Base-by-base conservation (phyloP, 2,113 vertebrate genomes). In the Sapajus apella region DNA sequence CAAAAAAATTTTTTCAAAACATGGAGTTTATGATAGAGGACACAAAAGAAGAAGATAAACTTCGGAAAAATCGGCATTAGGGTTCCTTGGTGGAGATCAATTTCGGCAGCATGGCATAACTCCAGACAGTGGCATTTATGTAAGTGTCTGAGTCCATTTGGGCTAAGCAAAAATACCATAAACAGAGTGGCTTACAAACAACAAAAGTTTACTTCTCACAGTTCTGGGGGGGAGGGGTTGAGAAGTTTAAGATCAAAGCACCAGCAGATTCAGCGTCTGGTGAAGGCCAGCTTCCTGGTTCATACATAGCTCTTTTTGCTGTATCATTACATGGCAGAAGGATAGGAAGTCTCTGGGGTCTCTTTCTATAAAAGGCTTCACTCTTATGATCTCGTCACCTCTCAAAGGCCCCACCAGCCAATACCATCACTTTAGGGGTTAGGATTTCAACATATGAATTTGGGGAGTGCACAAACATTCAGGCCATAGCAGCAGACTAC, bases 1-100 rank as follows among this genome's bases (percentile, higher is more conserved):
- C 6, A 77, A 91, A 58, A 8, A 56, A 37, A 32, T n/a, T 90
- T 90, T 40, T 96, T 90, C 10, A 96, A 96, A 91, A 13, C 55
- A 64, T 40, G 17, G 30, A 56, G 37, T 94, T 96, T 81, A 92
- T 96, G 20, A 81, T 4, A 52, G 23, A 17, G n/a, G 43, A 3
- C 5, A 32, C 82, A 32, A 75, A 84, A 66, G 72, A n/a, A 87
- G 35, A 83, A 58, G 87, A 18, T 32, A 13, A 9, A 2, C n/a
- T 83, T 75, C 61, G 35, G 52, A n/a, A 64, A 75, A 64, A 86
- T 64, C 68, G 25, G 9, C 7, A 4, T 21, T 91, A 12, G 0
- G 3, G 2, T 58, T 90, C 43, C 30, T 47, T 82, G 9, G 40
- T 11, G 4, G 27, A 20, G 7, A 16, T n/a, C 30, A 13, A 40